These are phyloP conservation scores for Leptobrachium leishanense DNA, from an alignment of 2,113 vertebrate genomes.

Conservation along the genomic window DNA sequence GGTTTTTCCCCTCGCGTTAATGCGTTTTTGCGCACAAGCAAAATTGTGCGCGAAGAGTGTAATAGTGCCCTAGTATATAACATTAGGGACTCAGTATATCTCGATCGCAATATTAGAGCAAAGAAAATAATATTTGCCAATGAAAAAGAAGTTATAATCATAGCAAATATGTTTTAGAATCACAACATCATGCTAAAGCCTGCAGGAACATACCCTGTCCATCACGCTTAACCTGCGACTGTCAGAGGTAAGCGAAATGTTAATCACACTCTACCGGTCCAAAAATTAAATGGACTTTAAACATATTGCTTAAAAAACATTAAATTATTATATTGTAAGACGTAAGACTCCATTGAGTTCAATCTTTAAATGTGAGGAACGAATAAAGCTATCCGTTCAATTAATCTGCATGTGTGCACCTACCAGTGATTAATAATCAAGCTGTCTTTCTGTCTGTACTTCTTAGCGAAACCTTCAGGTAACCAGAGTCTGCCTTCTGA, in stretches of 20 bases:
- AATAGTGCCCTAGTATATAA: too few species aligned
- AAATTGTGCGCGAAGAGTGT: too few species aligned
- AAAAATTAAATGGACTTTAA: neutral
- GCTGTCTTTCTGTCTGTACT: neutral
- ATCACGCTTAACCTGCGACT: neutral
- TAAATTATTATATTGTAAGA: neutral
- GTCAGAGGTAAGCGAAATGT: neutral
- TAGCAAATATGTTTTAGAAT: too few species aligned
- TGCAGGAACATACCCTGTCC: too few species aligned
- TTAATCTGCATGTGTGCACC: slow-evolving; percentile 7
- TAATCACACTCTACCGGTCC: neutral
- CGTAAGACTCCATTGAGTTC: neutral
- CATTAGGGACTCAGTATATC: too few species aligned
- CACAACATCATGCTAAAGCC: too few species aligned
- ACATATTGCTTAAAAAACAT: neutral
- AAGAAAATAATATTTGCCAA: too few species aligned
- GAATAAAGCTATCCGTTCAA: neutral
- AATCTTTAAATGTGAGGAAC: neutral
- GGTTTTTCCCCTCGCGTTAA: too few species aligned
- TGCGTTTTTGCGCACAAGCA: too few species aligned
- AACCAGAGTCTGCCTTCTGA: slow-evolving; percentile 35
- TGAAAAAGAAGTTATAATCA: too few species aligned
- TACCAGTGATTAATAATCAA: neutral
- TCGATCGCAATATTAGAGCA: too few species aligned
- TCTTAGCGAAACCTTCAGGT: neutral